Conservation (phyloP, 1,140 invertebrate species). For the Ceratosolen fusciceps region DNA sequence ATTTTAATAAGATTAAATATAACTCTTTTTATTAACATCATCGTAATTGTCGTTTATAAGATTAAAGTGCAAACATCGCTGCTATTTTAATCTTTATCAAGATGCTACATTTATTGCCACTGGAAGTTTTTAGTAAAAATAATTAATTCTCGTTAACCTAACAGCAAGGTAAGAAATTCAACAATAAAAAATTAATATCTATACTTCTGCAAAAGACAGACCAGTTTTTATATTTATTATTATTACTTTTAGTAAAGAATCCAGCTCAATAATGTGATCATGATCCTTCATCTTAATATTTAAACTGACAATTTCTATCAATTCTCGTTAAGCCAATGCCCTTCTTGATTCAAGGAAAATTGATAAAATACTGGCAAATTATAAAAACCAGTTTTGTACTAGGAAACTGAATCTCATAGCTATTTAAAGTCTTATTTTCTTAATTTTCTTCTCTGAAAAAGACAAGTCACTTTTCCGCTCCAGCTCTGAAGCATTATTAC, state of each 20-base stretch:
- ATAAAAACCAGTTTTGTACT: conserved; percentile 31
- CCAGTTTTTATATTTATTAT: background rate
- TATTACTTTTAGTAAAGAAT: conserved; percentile 8
- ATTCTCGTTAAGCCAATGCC: conserved; percentile 6
- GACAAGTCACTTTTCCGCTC: conserved; percentile 30
- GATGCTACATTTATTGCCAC: conserved; percentile 10
- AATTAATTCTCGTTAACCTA: conserved; percentile 20
- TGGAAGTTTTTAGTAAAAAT: conserved; percentile 32
- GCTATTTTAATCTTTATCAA: conserved; percentile 9
- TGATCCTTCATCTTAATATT: conserved; percentile 6
- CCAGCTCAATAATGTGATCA: conserved; percentile 2
- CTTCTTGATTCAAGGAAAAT: background rate
- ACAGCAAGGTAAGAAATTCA: conserved; percentile 14
- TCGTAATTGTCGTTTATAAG: conserved; percentile 36
- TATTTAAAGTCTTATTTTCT: conserved; percentile 34
- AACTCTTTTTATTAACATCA: conserved; percentile 46
- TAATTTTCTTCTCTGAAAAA: conserved; percentile 39
- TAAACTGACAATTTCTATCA: conserved; percentile 14
- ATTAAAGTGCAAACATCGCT: conserved; percentile 23
- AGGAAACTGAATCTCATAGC: conserved; percentile 30
- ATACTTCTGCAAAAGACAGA: conserved; percentile 9
- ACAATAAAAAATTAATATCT: conserved; percentile 38
- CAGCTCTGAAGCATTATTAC: conserved; percentile 4
- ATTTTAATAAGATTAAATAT: conserved; percentile 39
- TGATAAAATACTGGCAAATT: conserved; percentile 5